These are phyloP conservation scores for Zoroaster sp. DNA, from an alignment of 53 echinoderm and acorn worm species.

Conservation along the genomic window DNA sequence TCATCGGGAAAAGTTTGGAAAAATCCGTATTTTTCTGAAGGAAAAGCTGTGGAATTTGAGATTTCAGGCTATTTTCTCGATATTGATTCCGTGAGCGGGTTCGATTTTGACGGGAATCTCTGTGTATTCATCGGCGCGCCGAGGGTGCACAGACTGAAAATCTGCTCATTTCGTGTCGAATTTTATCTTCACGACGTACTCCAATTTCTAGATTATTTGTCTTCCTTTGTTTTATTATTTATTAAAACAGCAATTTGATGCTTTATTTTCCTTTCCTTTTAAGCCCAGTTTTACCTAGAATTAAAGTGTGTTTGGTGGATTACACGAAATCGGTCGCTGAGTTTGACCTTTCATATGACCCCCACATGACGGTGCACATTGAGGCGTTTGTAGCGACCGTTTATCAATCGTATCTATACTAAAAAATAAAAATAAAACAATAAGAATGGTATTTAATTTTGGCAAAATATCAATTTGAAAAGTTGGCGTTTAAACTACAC, in stretches of 20 bases:
- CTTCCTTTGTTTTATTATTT: constrained; percentile 24
- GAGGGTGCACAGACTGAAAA: neutral
- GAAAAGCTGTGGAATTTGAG: neutral
- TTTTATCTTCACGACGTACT: neutral
- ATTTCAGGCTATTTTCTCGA: neutral
- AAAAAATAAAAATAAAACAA: neutral
- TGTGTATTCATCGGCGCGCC: neutral
- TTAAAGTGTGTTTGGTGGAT: neutral
- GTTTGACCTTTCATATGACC: constrained; percentile 35
- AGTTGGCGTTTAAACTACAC: too few relatives aligned
- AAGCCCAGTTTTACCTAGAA: neutral
- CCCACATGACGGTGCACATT: neutral
- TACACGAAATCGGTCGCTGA: neutral
- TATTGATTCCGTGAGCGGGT: neutral
- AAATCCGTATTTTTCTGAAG: neutral
- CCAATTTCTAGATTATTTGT: neutral
- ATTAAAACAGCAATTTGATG: neutral
- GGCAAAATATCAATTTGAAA: too few relatives aligned
- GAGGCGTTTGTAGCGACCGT: neutral
- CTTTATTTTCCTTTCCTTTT: neutral
- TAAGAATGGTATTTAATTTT: too few relatives aligned
- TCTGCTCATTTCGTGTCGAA: neutral
- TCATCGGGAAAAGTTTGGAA: neutral
- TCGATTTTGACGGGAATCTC: neutral
- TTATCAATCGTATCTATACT: neutral